These are phyloP conservation scores for Festucalex cinctus DNA, from an alignment of 2,113 vertebrate genomes.

Conservation along the genomic window DNA sequence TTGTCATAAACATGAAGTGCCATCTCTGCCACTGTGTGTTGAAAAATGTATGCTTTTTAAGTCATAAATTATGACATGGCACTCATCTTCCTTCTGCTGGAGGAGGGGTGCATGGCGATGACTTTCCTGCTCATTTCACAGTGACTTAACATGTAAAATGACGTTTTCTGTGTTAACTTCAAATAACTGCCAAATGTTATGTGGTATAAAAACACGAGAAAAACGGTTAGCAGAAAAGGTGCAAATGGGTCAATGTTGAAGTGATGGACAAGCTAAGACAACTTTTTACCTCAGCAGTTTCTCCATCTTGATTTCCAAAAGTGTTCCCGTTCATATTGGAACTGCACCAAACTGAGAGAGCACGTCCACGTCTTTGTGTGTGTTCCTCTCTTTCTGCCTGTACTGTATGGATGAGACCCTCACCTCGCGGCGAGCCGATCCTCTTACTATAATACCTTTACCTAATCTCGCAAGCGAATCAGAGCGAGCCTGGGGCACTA, in stretches of 20 bases:
- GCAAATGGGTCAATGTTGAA: background rate
- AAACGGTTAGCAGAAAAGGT: background rate
- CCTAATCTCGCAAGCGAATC: conserved; percentile 70
- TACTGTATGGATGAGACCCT: conserved; percentile 29
- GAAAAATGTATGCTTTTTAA: conserved; percentile 73
- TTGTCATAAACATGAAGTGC: conserved; percentile 72
- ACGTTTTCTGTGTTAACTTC: background rate
- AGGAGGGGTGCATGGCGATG: conserved; percentile 18
- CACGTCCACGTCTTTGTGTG: conserved; percentile 44
- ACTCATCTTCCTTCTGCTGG: conserved; percentile 34
- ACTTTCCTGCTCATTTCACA: conserved; percentile 23
- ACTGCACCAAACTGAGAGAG: conserved; percentile 47
- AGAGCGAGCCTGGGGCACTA: conserved; percentile 54
- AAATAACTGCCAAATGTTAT: background rate
- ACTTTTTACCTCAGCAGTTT: background rate
- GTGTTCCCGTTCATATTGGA: conserved; percentile 11
- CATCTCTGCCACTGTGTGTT: conserved; percentile 65
- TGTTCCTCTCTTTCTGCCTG: conserved; percentile 24
- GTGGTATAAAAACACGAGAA: background rate
- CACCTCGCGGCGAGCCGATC: conserved; percentile 64
- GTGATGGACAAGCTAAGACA: background rate
- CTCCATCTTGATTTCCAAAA: background rate
- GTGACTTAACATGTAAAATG: background rate
- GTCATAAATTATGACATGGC: conserved; percentile 72
- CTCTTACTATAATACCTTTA: conserved; percentile 69